Evolutionary conservation across 2,113 vertebrate genomes (phyloP), one percentile per base, ranked within the genome.

Genomic region (Electrona antarctica): DNA sequence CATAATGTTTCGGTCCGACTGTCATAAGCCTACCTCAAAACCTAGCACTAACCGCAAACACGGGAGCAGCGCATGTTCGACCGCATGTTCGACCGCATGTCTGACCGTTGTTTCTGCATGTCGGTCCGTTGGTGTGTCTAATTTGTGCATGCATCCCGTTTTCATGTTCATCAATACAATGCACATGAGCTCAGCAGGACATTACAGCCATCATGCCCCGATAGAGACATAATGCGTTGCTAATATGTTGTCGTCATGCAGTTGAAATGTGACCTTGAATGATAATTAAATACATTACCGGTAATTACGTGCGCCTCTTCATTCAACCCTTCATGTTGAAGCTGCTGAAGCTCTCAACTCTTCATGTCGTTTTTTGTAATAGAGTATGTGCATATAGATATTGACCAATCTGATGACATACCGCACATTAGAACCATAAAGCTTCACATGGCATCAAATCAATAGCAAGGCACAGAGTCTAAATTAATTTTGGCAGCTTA

Each of bases 381-480:
- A 14, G 49, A 54, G 56, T 80, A 77, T 70, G 72, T 70, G 50
- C 54, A 78, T 60, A 48, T 48, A 54, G 59, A 64, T 51, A 46
- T 52, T 60, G 62, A 68, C 59, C 52, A 74, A 63, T 62, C 69
- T 66, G 66, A 15, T 67, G 72, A 75, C 60, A 76, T 76, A 70
- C 54, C 57, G 77, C 82, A 64, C 45, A 60, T 51, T 33, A 68
- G 68, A 70, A 71, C 54, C 55, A 57, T n/a, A 67, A 58, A 57
- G 77, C 67, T 64, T 60, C 69, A 62, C 49, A 52, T 74, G 75
- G 29, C 82, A 74, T 59, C 76, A 87, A 74, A 77, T 81, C 80
- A 29, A 77, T 81, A 80, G 70, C 46, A 74, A 71, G 80, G 80
- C 74, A 77, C 63, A 80, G 74, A 74, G 77, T 80, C 63, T 67